Percentiles rank a stretch among this genome's conserved stretches.
These are phyloP conservation scores for Danio aesculapii DNA, from an alignment of 2,797 vertebrate genomes.

Conservation along the genomic window DNA sequence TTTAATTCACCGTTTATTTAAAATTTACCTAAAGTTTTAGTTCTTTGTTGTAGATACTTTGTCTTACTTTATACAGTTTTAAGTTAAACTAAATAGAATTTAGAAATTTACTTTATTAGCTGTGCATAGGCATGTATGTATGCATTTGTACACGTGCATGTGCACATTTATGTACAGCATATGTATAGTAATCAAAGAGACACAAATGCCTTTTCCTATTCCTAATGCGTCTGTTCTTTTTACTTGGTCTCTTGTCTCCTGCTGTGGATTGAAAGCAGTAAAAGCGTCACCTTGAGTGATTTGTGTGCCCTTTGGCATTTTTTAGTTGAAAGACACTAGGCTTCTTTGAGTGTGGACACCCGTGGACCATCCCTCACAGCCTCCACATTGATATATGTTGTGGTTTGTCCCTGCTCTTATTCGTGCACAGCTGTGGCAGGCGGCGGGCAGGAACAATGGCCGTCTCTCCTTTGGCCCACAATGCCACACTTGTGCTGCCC, in stretches of 20 bases:
- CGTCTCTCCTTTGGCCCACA: conserved; percentile 69
- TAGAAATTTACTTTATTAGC: too few relatives aligned
- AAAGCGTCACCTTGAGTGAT: conserved; percentile 53
- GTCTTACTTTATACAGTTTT: too few relatives aligned
- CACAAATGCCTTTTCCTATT: conserved; percentile 22
- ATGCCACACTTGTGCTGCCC: conserved; percentile 66
- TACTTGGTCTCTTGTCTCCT: conserved; percentile 23
- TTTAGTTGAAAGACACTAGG: conserved; percentile 53
- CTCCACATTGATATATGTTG: conserved; percentile 66
- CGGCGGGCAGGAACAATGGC: conserved; percentile 61
- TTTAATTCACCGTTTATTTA: too few relatives aligned
- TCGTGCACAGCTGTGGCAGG: conserved; percentile 69
- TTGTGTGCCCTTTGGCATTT: conserved; percentile 51
- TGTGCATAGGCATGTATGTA: too few relatives aligned
- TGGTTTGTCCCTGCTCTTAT: conserved; percentile 61
- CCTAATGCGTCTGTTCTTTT: conserved; percentile 8
- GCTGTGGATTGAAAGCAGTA: conserved; percentile 39
- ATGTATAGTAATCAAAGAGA: neutral
- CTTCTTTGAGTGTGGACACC: conserved; percentile 60
- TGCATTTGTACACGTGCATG: too few relatives aligned
- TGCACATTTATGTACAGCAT: too few relatives aligned
- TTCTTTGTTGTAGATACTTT: too few relatives aligned
- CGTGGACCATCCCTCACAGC: conserved; percentile 63
- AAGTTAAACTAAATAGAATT: too few relatives aligned
- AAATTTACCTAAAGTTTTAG: too few relatives aligned